phyloP scores from a whole-genome alignment of 2,888 invertebrate genomes.

The Agrotis puta region DNA sequence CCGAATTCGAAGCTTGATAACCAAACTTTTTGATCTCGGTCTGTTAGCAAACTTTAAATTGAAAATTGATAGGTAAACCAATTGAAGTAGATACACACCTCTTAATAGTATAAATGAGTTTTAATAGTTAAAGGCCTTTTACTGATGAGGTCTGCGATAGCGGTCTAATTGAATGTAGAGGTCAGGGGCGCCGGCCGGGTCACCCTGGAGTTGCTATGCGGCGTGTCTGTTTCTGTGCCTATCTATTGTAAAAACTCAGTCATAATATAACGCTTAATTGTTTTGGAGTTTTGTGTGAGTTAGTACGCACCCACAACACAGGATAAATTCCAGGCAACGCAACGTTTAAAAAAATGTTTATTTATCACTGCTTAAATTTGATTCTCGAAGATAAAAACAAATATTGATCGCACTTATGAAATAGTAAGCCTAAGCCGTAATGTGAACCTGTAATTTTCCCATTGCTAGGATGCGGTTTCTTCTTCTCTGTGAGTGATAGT shows the following conservation, averaged over 20 bases:
- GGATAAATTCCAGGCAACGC: no score
- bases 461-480: no score
- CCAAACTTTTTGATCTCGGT: slow-evolving; percentile 41
- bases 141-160: slow-evolving; percentile 23
- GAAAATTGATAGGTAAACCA: slow-evolving; percentile 39
- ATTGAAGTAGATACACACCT: slow-evolving; percentile 15
- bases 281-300: no score
- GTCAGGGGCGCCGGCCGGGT: not conserved
- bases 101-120: slow-evolving; percentile 11
- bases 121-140: slow-evolving; percentile 25
- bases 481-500: no score
- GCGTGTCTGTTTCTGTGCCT: not conserved
- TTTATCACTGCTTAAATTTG: no score
- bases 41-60: slow-evolving; percentile 54
- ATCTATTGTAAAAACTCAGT: not conserved
- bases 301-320: no score
- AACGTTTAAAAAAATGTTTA: no score
- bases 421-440: no score
- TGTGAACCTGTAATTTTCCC: no score
- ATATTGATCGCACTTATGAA: no score
- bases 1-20: slow-evolving; percentile 43
- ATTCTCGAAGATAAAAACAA: no score
- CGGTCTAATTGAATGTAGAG: not conserved
- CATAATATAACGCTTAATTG: not conserved
- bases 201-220: slow-evolving; percentile 15